Conservation (phyloP, 2,113 vertebrate species). For the Poeciliopsis prolifica region DNA sequence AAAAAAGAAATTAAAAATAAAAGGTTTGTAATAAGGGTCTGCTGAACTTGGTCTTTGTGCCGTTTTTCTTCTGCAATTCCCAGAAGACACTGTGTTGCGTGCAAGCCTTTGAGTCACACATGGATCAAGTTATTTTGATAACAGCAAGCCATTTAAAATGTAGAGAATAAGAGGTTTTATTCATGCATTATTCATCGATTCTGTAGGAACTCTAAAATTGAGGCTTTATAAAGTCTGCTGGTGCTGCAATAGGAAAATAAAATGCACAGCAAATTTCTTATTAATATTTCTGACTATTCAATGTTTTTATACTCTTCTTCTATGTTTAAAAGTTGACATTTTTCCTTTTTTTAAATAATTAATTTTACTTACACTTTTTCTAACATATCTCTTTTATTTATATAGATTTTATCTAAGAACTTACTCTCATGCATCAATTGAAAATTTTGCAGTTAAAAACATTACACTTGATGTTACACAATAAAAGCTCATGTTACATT, state of each 20-base stretch:
- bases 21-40: background rate
- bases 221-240: slow-evolving; percentile 44
- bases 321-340: slow-evolving; percentile 15
- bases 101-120: slow-evolving; percentile 40
- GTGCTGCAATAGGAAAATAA: slow-evolving; percentile 25
- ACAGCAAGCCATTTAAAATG: slow-evolving; percentile 72
- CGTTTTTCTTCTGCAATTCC: background rate
- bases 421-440: background rate
- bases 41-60: slow-evolving; percentile 8
- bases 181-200: slow-evolving; percentile 72
- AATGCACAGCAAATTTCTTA: slow-evolving; percentile 22
- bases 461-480: background rate
- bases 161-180: slow-evolving; percentile 73
- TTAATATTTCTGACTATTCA: slow-evolving; percentile 9
- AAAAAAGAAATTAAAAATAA: background rate
- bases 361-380: background rate
- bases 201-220: slow-evolving; percentile 59
- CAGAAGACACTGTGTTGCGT: slow-evolving; percentile 49
- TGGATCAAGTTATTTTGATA: slow-evolving; percentile 71
- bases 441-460: background rate
- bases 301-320: background rate
- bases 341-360: background rate
- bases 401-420: background rate
- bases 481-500: background rate
- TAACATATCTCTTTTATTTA: background rate